Base-by-base conservation (phyloP, 1,140 invertebrate species). In the Halesus radiatus region DNA sequence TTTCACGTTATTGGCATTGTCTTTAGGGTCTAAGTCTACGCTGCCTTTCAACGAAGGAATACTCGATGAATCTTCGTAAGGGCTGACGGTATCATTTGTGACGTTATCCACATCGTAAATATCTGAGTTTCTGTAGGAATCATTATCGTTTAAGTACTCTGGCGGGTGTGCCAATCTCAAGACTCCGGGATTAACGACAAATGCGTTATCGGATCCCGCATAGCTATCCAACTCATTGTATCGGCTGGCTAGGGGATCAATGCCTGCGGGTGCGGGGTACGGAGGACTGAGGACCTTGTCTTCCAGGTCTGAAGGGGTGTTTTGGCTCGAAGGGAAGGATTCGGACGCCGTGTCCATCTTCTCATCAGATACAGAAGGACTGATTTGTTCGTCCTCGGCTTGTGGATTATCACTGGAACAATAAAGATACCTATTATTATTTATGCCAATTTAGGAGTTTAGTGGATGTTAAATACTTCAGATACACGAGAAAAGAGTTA, bases 341-440 rank as follows among this genome's bases (percentile, higher is more conserved):
- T 80, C 82, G 10, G 77, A 79, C 3, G 66, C 58, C 6, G 83
- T 82, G 53, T 82, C 83, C 64, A 78, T 64, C 50, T 80, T 84
- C 70, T 84, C 80, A 72, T 84, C 80, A 1, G 83, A 81, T n/a
- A 79, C 72, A 20, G 81, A 76, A 20, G 80, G 66, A 72, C 80
- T 81, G 37, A 80, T 80, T 26, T 77, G 79, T 50, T 80, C 79
- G 62, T 66, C 76, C 76, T 53, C 70, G 8, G 72, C 16, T 32
- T 22, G 72, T 26, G 72, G 72, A 75, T 54, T 58, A 32, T 75
- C 72, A 75, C 72, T 75, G 54, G n/a, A 75, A 75, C 8, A 75
- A 37, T 7, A 20, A 60, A 18, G n/a, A n/a, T n/a, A n/a, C n/a
- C n/a, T n/a, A n/a, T n/a, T n/a, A n/a, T n/a, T n/a, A n/a, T n/a